Conservation (phyloP, 2,113 vertebrate species). For the Condylura cristata region DNA sequence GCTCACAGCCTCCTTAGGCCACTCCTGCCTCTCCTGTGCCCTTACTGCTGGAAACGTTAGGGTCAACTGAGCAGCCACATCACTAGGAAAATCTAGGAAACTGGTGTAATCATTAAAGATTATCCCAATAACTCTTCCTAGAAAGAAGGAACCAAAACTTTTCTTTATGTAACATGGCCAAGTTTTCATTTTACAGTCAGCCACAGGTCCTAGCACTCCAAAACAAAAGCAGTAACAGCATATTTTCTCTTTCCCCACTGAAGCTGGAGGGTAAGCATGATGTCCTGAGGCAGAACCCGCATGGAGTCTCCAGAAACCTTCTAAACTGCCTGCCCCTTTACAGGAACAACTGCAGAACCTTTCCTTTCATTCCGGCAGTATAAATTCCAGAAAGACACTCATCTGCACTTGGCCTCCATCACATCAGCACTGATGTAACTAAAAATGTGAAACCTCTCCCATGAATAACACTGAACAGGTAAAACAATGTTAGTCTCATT, state of each 20-base stretch:
- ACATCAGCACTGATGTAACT: neutral
- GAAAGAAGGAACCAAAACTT: slow-evolving; percentile 44
- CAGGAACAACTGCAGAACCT: neutral
- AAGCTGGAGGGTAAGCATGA: neutral
- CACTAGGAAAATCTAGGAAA: slow-evolving; percentile 23
- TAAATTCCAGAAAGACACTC: neutral
- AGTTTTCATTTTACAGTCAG: neutral
- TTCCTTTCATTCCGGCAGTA: neutral
- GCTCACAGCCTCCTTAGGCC: too few relatives aligned
- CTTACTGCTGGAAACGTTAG: neutral
- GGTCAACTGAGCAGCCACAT: neutral
- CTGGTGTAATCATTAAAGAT: neutral
- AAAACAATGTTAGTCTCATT: neutral
- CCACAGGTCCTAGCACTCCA: neutral
- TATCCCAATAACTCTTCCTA: slow-evolving; percentile 30
- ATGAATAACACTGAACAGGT: neutral
- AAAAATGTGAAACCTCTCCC: neutral
- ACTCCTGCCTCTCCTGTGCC: neutral
- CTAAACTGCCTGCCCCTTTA: neutral
- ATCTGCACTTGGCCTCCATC: neutral
- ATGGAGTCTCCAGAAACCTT: neutral
- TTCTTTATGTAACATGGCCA: neutral
- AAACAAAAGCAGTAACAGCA: neutral
- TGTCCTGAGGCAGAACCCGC: neutral
- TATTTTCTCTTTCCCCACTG: neutral